Percentiles rank a stretch among this genome's conserved stretches.
These are phyloP conservation scores for Aporrectodea caliginosa DNA, from an alignment of 1,140 invertebrate genomes.

Conservation along the genomic window DNA sequence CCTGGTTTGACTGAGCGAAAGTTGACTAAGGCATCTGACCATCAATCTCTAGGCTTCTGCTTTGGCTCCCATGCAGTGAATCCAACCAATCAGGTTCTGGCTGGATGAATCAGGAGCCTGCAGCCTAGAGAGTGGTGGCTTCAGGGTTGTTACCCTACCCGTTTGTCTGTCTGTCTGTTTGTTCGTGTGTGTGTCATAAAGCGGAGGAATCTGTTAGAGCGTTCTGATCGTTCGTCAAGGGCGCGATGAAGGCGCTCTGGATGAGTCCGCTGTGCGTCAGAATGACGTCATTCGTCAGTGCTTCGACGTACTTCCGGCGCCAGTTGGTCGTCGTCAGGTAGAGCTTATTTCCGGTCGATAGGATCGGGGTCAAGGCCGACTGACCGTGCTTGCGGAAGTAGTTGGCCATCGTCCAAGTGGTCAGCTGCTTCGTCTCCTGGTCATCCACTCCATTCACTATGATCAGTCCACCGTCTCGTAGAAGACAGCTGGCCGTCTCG, in stretches of 20 bases:
- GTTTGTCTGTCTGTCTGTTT: background rate
- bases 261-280: background rate
- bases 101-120: no score
- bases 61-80: no score
- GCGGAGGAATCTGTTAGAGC: background rate
- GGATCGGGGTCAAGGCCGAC: slow-evolving; percentile 14
- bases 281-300: background rate
- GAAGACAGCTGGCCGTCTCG: slow-evolving; percentile 12
- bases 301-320: slow-evolving; percentile 8
- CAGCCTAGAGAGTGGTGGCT: background rate
- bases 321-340: slow-evolving; percentile 25
- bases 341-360: slow-evolving; percentile 12
- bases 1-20: no score
- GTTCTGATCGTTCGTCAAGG: background rate
- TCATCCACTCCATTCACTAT: slow-evolving; percentile 18
- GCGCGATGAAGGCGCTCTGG: background rate
- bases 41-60: no score
- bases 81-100: no score
- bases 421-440: background rate
- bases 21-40: no score
- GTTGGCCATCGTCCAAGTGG: background rate
- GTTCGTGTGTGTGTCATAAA: background rate
- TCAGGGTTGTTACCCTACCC: no score
- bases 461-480: slow-evolving; percentile 19
- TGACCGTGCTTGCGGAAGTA: background rate